Evolutionary conservation across 2,797 vertebrate species (phyloP), one percentile per base, ranked within the genome.

Genomic region (Phalloptychus januarius): DNA sequence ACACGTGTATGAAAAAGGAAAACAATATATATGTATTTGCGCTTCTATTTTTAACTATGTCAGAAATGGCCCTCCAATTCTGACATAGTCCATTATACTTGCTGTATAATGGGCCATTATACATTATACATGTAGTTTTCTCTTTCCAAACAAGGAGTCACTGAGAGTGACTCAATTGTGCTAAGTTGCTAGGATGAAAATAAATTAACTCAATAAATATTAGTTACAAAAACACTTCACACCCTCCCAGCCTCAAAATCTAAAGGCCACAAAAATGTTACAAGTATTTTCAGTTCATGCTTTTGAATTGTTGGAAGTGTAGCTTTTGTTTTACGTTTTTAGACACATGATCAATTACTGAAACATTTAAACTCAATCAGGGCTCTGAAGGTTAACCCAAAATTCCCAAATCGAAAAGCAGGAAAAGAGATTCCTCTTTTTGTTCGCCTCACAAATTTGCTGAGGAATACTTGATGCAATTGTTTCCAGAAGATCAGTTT

Each of bases 181-280:
- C 7, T 23, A 36, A 38, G 61, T 38, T 65, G 33, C 33, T 65
- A 23, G 1, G 33, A 65, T 38, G 33, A 16, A 38, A 65, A 40
- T 38, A 67, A 63, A 63, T 20, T 56, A 67, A 67, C 63, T 67
- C 18, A 38, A 20, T 23, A 67, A 67, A 67, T 38, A 67, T 38
- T 40, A 67, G 38, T 23, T 5, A 12, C 20, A 40, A 67, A 67
- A 67, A 10, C 33, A 67, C 33, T 20, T 40, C 63, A 67, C 18
- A 40, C 36, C 2, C 20, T 20, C 31, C 63, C 38, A 33, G 23
- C 46, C 46, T 38, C 4, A 15, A 38, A 50, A 15, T 2, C n/a
- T 20, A 18, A 46, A 48, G 31, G 16, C 15, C 18, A 48, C 28
- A 31, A 46, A 46, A 46, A 48, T 33, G 10, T 33, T 8, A 45